Evolutionary conservation across 1,140 invertebrate genomes (phyloP).

Genomic region (Neoseiulus cucumeris): DNA sequence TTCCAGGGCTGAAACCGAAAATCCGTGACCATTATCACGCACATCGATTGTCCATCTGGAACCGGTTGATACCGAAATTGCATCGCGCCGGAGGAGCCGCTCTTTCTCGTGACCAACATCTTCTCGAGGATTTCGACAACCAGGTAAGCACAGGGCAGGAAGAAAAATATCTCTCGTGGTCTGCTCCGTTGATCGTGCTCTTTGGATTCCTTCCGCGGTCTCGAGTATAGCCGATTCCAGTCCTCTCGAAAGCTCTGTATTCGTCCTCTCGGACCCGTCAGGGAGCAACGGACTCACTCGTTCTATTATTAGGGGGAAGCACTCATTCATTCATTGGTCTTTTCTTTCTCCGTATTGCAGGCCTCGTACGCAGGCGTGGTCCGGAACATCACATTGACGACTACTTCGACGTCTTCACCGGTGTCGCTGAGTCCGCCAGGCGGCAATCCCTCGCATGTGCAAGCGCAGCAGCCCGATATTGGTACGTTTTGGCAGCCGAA

Average conservation of each 20-base stretch:
- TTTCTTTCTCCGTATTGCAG: neutral
- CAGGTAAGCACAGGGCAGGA: slow-evolving; percentile 25
- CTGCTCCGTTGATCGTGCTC: no score
- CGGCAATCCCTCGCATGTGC: slow-evolving; percentile 1
- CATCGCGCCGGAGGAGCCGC: slow-evolving; percentile 52
- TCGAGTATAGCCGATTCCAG: no score
- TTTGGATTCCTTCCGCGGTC: no score
- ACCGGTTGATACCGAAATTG: slow-evolving; percentile 82
- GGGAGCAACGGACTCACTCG: no score
- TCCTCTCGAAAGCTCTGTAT: no score
- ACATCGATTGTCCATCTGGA: slow-evolving; percentile 85
- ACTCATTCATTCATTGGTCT: neutral
- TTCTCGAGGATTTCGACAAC: slow-evolving; percentile 43
- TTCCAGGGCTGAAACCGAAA: no score
- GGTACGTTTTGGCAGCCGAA: neutral
- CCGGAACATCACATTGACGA: slow-evolving; percentile 3
- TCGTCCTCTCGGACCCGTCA: no score
- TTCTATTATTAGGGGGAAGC: no score
- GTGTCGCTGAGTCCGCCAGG: slow-evolving; percentile 6
- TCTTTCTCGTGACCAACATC: slow-evolving; percentile 61
- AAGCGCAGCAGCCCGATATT: neutral
- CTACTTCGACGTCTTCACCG: neutral
- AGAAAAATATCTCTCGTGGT: no score
- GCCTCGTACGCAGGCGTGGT: slow-evolving; percentile 2
- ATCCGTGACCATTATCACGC: slow-evolving; percentile 83